Evolutionary conservation across 2,797 vertebrate genomes (phyloP), one percentile per base, ranked within the genome.

Genomic region (Siniperca scherzeri): DNA sequence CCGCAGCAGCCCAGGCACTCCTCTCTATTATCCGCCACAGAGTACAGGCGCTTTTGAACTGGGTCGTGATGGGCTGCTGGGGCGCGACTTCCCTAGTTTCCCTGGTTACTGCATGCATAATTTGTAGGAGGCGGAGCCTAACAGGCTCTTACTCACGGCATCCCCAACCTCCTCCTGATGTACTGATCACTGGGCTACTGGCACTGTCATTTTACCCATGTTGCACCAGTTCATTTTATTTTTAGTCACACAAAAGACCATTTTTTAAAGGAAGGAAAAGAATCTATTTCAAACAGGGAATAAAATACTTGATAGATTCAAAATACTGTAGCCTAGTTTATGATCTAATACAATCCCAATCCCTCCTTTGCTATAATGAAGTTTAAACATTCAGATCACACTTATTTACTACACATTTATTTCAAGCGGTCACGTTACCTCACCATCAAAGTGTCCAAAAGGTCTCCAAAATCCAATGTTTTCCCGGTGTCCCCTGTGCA

Each of bases 51-150:
- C 89, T 90, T 94, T 91, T 92, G 12, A 86, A 86, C 46, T 81
- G 91, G 2, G 91, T 94, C 93, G 94, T 95, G 94, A 95, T 90
- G 88, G 55, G 87, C 91, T 87, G 85, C 79, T 21, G 36, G 80
- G 82, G 89, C 74, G 85, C 79, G 86, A 82, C 93, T 92, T 65
- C 79, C 61, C 83, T 46, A 87, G 91, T 94, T 93, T 94, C 92
- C 94, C 88, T 87, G 92, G 92, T 93, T 91, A 94, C 94, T 92
- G 93, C 92, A 92, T 94, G 79, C 85, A 84, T 91, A 90, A 93
- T 93, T 1, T 19, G 48, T 0, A 3, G 25, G 44, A 30, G 94
- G 93, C 83, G 91, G 92, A 44, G 91, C 87, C 17, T 80, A 3
- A 3, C 4, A 13, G 74, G 80, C 82, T 90, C 74, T 85, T 40